Base-by-base conservation (phyloP, 2,888 invertebrate genomes). In the Drosophila neotestacea region DNA sequence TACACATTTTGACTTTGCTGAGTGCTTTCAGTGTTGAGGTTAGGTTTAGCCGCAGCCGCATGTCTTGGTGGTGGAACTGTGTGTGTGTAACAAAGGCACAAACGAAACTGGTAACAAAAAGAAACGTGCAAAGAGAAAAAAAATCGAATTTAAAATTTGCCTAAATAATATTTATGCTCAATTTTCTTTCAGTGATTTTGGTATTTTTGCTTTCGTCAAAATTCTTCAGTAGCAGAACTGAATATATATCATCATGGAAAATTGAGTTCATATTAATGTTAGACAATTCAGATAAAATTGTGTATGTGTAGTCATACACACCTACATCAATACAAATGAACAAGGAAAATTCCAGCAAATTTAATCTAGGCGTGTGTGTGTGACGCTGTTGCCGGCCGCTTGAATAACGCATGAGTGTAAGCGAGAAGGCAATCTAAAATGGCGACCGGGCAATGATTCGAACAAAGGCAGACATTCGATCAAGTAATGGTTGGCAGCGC, bases 151-250 rank as follows among this genome's bases (percentile, higher is more conserved):
- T 52, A 34, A 11, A 59, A 62, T 50, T 11, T 36, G 32, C 1
- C 27, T 46, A 32, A 27, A 54, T 13, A 9, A 55, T 42, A 54
- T 50, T 11, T 54, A 38, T 32, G 7, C 70, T 82, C 75, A 70
- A 88, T 70, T 77, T 72, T 70, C 48, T 77, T 63, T 92, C 91
- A 91, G 92, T 79, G 75, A 63, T 67, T 88, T 91, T 92, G 92
- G 92, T 92, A 92, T 91, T 91, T 91, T 78, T 83, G 70, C 59
- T 92, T 42, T 93, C 92, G 79, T 90, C 92, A 92, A 81, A 76
- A 65, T 72, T 83, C 75, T 85, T 93, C 92, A 92, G 92, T 91
- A 93, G 92, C 92, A 93, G 92, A 92, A 92, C 92, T 92, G 92
- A 75, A 79, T 77, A 34, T 38, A 48, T 72, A 77, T 92, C 91